phyloP scores from a whole-genome alignment of 92 coral and sea anemone genomes.

The Palythoa caribaeorum region DNA sequence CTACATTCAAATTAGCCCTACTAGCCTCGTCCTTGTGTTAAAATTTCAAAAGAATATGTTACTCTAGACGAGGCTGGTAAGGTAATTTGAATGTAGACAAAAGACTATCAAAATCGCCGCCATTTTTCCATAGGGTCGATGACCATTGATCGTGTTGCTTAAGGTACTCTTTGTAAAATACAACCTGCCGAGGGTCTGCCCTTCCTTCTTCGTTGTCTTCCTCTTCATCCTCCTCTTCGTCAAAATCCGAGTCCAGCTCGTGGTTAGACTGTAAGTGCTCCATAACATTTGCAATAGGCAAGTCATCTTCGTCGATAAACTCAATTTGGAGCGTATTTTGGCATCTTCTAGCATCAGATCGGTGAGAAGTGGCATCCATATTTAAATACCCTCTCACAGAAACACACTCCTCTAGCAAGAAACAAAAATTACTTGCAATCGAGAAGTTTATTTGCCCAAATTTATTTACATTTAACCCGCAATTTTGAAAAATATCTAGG shows the following conservation, averaged over 20 bases:
- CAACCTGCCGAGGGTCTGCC: constrained; percentile 26
- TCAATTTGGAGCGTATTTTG: constrained; percentile 26
- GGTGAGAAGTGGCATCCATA: constrained; percentile 38
- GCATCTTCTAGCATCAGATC: constrained; percentile 16
- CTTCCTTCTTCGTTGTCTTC: constrained; percentile 26
- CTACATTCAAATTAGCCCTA: too few species aligned
- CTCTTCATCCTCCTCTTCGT: not conserved
- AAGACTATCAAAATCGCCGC: too few species aligned
- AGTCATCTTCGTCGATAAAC: constrained; percentile 48
- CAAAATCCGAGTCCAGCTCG: constrained; percentile 38
- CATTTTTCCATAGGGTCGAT: not conserved
- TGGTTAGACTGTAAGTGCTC: not conserved
- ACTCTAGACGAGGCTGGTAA: too few species aligned
- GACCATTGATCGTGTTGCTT: constrained; percentile 37
- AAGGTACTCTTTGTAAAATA: constrained; percentile 9
- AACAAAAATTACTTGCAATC: not conserved
- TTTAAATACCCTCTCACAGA: constrained; percentile 48
- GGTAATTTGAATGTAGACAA: too few species aligned
- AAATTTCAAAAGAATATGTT: too few species aligned
- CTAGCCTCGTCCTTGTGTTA: too few species aligned
- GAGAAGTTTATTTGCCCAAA: not conserved
- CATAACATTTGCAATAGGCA: constrained; percentile 12
- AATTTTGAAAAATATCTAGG: constrained; percentile 54
- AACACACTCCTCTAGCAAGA: constrained; percentile 8
- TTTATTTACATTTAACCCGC: constrained; percentile 28